Conservation (phyloP, 2,888 invertebrate genomes). For the Lycia hirtaria region DNA sequence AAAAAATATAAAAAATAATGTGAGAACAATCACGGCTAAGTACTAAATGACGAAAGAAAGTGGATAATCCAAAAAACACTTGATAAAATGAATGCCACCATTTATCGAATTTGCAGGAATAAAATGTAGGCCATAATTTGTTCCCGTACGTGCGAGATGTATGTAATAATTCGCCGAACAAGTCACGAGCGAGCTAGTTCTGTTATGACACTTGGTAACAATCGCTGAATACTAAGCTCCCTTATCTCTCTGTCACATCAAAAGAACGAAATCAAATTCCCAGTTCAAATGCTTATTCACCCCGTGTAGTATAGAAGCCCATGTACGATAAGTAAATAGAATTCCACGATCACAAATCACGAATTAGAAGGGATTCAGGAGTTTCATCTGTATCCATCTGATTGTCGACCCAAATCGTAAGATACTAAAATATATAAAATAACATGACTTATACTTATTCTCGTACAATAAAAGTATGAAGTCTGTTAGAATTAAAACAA, state of each 20-base stretch:
- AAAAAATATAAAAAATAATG: too few species aligned
- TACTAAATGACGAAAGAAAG: background rate
- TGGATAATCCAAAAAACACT: background rate
- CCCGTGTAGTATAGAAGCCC: constrained; percentile 29
- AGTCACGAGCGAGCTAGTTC: constrained; percentile 20
- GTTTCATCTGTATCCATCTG: too few species aligned
- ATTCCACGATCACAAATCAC: too few species aligned
- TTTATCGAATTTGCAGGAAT: background rate
- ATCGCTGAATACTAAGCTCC: constrained; percentile 46
- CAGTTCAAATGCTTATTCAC: constrained; percentile 49
- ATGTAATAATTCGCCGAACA: constrained; percentile 6
- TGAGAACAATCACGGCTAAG: too few species aligned
- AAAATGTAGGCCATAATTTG: background rate
- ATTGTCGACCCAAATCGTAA: too few species aligned
- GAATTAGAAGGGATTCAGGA: too few species aligned
- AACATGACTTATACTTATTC: too few species aligned
- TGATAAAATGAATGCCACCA: background rate
- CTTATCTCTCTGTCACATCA: constrained; percentile 42
- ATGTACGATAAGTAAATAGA: background rate
- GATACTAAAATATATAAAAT: too few species aligned
- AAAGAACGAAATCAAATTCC: constrained; percentile 51
- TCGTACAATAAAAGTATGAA: too few species aligned
- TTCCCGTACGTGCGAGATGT: constrained; percentile 6
- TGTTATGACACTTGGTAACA: constrained; percentile 40
- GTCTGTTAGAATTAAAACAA: too few species aligned